Conservation (phyloP, 2,888 invertebrate species). For the Sisyra terminalis region DNA sequence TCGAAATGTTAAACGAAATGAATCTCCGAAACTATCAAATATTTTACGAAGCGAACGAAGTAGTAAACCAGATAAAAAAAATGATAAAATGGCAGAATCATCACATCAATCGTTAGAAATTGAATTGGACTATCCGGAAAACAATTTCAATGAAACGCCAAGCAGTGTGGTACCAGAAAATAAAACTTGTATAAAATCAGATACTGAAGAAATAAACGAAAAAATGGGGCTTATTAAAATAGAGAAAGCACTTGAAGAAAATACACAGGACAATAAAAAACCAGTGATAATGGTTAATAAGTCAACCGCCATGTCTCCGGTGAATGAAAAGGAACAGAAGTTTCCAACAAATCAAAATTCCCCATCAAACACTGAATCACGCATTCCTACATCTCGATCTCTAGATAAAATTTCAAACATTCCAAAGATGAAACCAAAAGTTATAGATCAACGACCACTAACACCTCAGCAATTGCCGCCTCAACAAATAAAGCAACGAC, state of each 20-base stretch:
- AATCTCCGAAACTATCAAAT: constrained; percentile 5
- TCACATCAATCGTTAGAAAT: constrained; percentile 20
- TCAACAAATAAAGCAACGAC: not conserved
- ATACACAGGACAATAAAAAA: not conserved
- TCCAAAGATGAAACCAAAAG: too few species aligned
- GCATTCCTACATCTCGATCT: too few species aligned
- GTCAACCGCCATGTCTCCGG: not conserved
- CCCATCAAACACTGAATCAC: too few species aligned
- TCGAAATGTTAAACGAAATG: not conserved
- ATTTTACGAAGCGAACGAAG: not conserved
- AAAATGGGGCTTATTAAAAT: too few species aligned
- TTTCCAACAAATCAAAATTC: too few species aligned
- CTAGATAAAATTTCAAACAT: too few species aligned
- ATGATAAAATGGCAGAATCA: constrained; percentile 8
- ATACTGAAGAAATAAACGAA: not conserved
- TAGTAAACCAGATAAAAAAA: constrained; percentile 4
- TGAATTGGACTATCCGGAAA: constrained; percentile 20
- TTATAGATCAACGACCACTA: too few species aligned
- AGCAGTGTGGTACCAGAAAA: not conserved
- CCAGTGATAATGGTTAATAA: not conserved
- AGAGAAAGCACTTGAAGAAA: too few species aligned
- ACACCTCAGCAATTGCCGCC: too few species aligned
- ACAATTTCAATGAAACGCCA: constrained; percentile 11
- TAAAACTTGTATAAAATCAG: not conserved
- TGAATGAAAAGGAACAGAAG: not conserved